Evolutionary conservation across 2,888 invertebrate genomes (phyloP).

Genomic region (Nymphalis urticae): DNA sequence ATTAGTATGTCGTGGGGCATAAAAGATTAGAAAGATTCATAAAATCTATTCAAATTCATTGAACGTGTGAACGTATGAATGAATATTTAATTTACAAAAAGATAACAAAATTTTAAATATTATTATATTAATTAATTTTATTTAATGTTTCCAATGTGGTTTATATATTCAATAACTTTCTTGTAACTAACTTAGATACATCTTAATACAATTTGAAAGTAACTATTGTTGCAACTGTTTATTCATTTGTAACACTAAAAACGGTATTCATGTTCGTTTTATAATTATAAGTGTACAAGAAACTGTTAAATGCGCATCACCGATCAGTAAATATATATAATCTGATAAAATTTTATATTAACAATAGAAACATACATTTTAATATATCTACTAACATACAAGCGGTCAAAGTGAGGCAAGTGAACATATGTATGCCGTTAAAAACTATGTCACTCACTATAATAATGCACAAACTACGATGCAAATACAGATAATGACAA

Average conservation of each 20-base stretch:
- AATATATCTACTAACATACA: conserved; percentile 47
- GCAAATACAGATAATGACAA: conserved; percentile 42
- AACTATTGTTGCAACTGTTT: neutral
- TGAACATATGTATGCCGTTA: conserved; percentile 28
- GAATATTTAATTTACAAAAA: neutral
- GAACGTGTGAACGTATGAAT: neutral
- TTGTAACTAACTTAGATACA: neutral
- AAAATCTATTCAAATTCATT: neutral
- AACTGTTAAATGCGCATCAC: conserved; percentile 38
- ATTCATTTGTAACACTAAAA: neutral
- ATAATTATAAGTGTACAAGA: conserved; percentile 6
- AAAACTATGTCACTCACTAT: conserved; percentile 26
- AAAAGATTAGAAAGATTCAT: neutral
- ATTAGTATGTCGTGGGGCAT: neutral
- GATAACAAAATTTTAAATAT: too few species aligned
- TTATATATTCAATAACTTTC: neutral
- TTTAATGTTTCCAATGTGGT: too few species aligned
- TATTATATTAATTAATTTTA: too few species aligned
- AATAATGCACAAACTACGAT: conserved; percentile 51
- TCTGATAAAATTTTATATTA: conserved; percentile 33
- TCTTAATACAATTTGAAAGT: conserved; percentile 2
- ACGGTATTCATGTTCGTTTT: neutral
- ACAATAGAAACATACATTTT: conserved; percentile 38
- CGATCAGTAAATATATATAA: conserved; percentile 21
- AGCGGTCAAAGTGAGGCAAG: conserved; percentile 66